phyloP scores from a whole-genome alignment of 2,113 vertebrate species.

The Salvelinus alpinus region DNA sequence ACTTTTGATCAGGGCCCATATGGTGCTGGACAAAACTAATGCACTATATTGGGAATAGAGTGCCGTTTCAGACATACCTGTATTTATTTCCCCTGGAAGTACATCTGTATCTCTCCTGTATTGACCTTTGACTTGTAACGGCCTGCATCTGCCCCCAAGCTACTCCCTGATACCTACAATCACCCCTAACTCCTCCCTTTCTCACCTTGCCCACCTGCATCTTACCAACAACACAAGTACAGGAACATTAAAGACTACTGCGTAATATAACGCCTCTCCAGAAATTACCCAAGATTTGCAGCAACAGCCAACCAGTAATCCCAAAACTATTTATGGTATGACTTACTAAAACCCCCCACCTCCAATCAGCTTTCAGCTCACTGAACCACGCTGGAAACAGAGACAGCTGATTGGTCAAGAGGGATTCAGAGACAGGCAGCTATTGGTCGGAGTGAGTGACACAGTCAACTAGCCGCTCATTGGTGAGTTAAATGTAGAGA shows the following conservation, averaged over 20 bases:
- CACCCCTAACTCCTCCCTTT: conserved; percentile 16
- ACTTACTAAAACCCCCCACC: not conserved
- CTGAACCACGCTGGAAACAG: conserved; percentile 2
- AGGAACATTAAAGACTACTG: conserved; percentile 18
- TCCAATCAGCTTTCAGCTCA: conserved; percentile 36
- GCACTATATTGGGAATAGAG: too few species aligned
- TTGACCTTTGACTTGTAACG: conserved; percentile 57
- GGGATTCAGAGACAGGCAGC: not conserved
- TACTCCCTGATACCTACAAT: conserved; percentile 33
- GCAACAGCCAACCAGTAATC: conserved; percentile 1
- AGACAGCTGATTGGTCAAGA: conserved; percentile 19
- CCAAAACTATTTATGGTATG: conserved; percentile 4
- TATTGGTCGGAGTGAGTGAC: conserved; percentile 7
- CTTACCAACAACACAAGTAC: conserved; percentile 16
- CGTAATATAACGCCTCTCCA: conserved; percentile 12
- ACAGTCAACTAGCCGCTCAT: not conserved
- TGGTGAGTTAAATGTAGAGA: not conserved
- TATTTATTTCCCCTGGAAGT: conserved; percentile 44
- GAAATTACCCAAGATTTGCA: not conserved
- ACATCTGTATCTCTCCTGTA: conserved; percentile 56
- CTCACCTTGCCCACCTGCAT: conserved; percentile 24
- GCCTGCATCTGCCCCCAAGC: conserved; percentile 61
- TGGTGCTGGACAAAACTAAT: too few species aligned
- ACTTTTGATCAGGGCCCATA: too few species aligned
- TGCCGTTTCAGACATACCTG: not conserved